Evolutionary conservation across 2,113 vertebrate genomes (phyloP), one percentile per base, ranked within the genome.

Genomic region (Scophthalmus maximus): DNA sequence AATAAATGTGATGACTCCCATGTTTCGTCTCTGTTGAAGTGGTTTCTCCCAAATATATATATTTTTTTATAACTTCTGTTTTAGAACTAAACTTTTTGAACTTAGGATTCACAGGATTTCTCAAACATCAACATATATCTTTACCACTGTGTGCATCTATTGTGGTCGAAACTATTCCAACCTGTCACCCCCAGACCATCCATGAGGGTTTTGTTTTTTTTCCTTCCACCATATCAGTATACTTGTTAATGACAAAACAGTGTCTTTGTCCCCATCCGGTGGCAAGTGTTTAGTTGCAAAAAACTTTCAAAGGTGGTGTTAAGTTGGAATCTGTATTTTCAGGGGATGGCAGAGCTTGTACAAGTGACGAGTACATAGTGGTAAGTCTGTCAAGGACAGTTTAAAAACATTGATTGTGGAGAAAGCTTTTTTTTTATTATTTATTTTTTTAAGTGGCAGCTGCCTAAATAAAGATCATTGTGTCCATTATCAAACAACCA

Each of bases 401-500:
- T 62, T 50, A 8, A 59, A 60, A 27, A 53, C 15, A 25, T 4
- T 46, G 18, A 53, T 2, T 30, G 22, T 34, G 30, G 20, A 0
- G 2, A 17, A 15, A 14, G 3, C 3, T 25, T 52, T 18, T n/a
- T 20, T 40, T 40, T 3, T 15, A 20, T 32, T 18, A 22, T 20
- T 66, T 29, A 52, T n/a, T 5, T 0, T 22, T 30, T 17, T 3
- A 29, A 60, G n/a, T 30, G 2, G 17, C n/a, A 34, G 14, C 38
- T 55, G 36, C 29, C 18, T 57, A 38, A 27, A 53, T 23, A 79
- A 60, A 67, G 22, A 32, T 47, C 68, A 68, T 51, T 12, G 62
- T 65, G 34, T 77, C 62, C 56, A 20, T 78, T 42, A 60, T 88
- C 68, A 88, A 87, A 84, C 83, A 90, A 90, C 46, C 79, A 89